Percentiles rank a stretch among this genome's conserved stretches.
Evolutionary conservation across 2,113 vertebrate species (phyloP).

Genomic region (Nycticryphes semicollaris): DNA sequence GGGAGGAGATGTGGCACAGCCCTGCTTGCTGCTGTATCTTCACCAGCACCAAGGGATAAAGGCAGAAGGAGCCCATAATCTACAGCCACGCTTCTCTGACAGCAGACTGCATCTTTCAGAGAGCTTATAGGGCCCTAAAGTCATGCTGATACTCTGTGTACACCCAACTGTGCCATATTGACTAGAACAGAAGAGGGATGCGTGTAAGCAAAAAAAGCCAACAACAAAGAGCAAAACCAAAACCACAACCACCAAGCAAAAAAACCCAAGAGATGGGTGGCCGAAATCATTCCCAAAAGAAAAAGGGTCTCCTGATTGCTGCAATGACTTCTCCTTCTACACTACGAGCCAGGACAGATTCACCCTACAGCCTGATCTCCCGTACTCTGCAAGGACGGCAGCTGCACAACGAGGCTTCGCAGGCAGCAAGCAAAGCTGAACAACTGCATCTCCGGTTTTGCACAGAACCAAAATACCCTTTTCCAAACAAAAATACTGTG

Average conservation of each 20-base stretch:
- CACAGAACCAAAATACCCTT: neutral
- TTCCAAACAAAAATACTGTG: neutral
- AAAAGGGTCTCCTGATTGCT: neutral
- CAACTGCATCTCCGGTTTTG: neutral
- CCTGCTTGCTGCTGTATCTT: neutral
- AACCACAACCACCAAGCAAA: neutral
- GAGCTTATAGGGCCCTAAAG: neutral
- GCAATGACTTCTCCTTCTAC: neutral
- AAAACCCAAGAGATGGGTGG: neutral
- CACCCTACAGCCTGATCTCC: neutral
- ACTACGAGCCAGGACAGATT: neutral
- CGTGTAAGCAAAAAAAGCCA: neutral
- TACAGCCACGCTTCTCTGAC: neutral
- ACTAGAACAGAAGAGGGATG: neutral
- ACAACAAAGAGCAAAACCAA: neutral
- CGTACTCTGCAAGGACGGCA: rapidly evolving
- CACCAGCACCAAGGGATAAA: neutral
- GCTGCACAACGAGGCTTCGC: neutral
- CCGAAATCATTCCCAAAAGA: neutral
- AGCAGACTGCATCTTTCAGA: neutral
- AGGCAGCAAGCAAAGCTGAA: neutral
- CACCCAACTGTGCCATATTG: neutral
- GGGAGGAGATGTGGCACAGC: neutral
- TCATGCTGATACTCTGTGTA: neutral
- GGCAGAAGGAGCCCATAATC: neutral